Conservation (phyloP, 2,888 invertebrate species). For the Exocentrus adspersus region DNA sequence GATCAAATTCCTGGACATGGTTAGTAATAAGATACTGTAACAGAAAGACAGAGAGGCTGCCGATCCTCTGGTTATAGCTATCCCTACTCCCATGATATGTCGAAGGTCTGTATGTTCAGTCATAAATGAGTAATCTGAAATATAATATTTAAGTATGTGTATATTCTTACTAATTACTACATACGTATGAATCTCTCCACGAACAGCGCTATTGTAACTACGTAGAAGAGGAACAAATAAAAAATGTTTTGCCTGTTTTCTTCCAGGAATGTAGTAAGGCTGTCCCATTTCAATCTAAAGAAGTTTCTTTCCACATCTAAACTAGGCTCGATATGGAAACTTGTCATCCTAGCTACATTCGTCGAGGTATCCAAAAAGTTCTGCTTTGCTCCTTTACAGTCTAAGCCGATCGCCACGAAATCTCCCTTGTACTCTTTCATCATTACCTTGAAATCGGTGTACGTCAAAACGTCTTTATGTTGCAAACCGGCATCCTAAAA, state of each 20-base stretch:
- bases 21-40: slow-evolving; percentile 88
- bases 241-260: slow-evolving; percentile 97
- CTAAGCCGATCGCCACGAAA: slow-evolving; percentile 92
- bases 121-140: slow-evolving; percentile 91
- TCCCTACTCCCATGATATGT: slow-evolving; percentile 97
- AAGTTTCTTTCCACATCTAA: slow-evolving; percentile 77
- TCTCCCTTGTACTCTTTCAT: slow-evolving; percentile 97
- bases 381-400: slow-evolving; percentile 95
- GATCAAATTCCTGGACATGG: slow-evolving; percentile 92
- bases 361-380: slow-evolving; percentile 95
- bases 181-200: slow-evolving; percentile 93
- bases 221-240: slow-evolving; percentile 93
- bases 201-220: slow-evolving; percentile 93
- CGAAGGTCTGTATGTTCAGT: slow-evolving; percentile 94
- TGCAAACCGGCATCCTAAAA: slow-evolving; percentile 86
- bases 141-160: too few species aligned
- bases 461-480: slow-evolving; percentile 89
- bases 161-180: too few species aligned
- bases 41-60: slow-evolving; percentile 95
- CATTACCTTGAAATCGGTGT: slow-evolving; percentile 93
- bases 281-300: slow-evolving; percentile 84
- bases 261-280: slow-evolving; percentile 89
- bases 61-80: slow-evolving; percentile 93
- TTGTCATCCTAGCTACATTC: slow-evolving; percentile 94
- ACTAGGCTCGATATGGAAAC: slow-evolving; percentile 88